Evolutionary conservation across 2,113 vertebrate genomes (phyloP).

Genomic region (Zingel zingel): DNA sequence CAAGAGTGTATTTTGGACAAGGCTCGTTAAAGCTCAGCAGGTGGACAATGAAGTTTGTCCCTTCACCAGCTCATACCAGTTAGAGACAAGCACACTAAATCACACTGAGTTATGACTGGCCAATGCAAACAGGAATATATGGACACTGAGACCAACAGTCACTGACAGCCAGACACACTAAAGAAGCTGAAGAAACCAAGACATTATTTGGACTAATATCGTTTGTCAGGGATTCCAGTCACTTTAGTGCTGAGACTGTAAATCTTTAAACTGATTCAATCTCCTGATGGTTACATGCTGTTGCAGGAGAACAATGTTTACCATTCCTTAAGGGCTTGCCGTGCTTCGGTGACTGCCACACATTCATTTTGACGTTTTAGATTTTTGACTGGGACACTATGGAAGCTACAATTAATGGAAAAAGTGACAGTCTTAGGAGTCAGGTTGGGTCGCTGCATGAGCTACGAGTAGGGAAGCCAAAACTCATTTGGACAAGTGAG

Average conservation of each 20-base stretch:
- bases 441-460: constrained; percentile 10
- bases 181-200: neutral
- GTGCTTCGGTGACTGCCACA: neutral
- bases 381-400: neutral
- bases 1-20: constrained; percentile 8
- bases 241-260: neutral
- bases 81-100: constrained; percentile 28
- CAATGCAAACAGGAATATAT: neutral
- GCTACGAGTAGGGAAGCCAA: neutral
- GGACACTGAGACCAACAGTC: neutral
- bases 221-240: neutral
- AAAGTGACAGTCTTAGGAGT: constrained; percentile 57
- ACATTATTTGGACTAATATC: constrained; percentile 27
- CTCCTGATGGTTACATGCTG: neutral
- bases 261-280: neutral
- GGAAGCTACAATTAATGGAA: constrained; percentile 53
- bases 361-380: neutral
- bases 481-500: constrained; percentile 43
- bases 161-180: constrained; percentile 12
- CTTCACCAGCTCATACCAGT: constrained; percentile 9
- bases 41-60: constrained; percentile 29
- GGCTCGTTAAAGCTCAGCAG: constrained; percentile 33
- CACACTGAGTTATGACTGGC: constrained; percentile 5
- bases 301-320: neutral
- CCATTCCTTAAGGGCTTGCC: neutral